Evolutionary conservation across 2,797 vertebrate species (phyloP).

Genomic region (Syncerus caffer): DNA sequence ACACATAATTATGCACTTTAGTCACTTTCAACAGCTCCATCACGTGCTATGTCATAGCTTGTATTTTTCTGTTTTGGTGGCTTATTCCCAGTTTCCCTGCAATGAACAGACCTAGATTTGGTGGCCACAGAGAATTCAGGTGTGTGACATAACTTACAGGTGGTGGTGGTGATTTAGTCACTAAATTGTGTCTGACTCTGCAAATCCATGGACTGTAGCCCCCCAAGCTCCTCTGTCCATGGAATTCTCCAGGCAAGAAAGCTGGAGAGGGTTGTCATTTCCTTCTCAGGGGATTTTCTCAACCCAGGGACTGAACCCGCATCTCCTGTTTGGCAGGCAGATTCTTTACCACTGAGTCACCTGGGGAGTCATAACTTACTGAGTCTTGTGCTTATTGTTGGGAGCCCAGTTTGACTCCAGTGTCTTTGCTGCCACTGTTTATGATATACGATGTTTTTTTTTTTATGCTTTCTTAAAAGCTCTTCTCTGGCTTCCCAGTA

Average conservation of each 20-base stretch:
- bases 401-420: neutral
- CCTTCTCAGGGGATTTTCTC: neutral
- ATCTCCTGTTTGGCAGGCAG: neutral
- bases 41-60: accelerated
- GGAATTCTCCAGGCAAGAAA: neutral
- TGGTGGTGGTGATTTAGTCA: neutral
- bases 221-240: neutral
- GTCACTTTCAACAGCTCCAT: neutral
- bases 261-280: neutral
- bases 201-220: neutral
- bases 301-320: neutral
- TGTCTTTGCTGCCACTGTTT: neutral
- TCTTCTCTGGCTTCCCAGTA: neutral
- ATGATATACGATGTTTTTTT: no score
- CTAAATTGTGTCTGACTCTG: neutral
- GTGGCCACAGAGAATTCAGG: accelerated
- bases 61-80: neutral
- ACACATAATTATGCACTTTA: neutral
- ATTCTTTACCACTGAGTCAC: neutral
- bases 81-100: neutral
- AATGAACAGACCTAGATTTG: neutral
- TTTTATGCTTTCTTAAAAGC: neutral
- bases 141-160: neutral
- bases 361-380: neutral
- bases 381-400: neutral